A percentile compares a stretch with the other conserved stretches of the same genome.
These are phyloP conservation scores for Nanorana parkeri DNA, from an alignment of 2,113 vertebrate species.

Conservation along the genomic window DNA sequence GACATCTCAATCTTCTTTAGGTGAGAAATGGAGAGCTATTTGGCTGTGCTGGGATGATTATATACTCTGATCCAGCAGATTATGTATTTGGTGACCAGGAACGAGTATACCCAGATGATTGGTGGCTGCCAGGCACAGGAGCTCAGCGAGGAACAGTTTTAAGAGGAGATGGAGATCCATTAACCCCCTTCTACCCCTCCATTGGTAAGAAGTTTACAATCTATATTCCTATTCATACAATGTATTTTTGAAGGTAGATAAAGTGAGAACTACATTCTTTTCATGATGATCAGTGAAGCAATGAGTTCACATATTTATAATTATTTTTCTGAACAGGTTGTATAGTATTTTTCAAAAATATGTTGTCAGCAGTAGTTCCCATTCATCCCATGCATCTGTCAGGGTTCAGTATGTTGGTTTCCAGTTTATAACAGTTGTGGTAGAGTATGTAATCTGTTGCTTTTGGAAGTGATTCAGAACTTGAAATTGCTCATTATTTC, in stretches of 20 bases:
- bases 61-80: constrained; percentile 55
- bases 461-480: too few species aligned
- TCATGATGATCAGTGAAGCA: neutral
- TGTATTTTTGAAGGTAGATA: neutral
- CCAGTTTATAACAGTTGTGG: too few species aligned
- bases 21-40: constrained; percentile 27
- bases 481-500: too few species aligned
- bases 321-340: too few species aligned
- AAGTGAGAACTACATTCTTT: neutral
- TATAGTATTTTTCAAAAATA: too few species aligned
- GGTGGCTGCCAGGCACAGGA: constrained; percentile 51
- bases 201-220: constrained; percentile 31
- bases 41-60: constrained; percentile 49
- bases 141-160: constrained; percentile 45
- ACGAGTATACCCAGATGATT: constrained; percentile 47
- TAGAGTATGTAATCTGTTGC: too few species aligned
- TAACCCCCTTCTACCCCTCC: constrained; percentile 49
- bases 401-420: too few species aligned
- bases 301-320: too few species aligned
- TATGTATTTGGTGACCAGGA: constrained; percentile 23
- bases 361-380: too few species aligned
- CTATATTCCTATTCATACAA: neutral
- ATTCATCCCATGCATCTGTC: too few species aligned
- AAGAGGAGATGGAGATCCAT: constrained; percentile 12
- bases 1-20: constrained; percentile 20